These are phyloP conservation scores for Hestina assimilis DNA, from an alignment of 1,140 invertebrate genomes.

Conservation along the genomic window DNA sequence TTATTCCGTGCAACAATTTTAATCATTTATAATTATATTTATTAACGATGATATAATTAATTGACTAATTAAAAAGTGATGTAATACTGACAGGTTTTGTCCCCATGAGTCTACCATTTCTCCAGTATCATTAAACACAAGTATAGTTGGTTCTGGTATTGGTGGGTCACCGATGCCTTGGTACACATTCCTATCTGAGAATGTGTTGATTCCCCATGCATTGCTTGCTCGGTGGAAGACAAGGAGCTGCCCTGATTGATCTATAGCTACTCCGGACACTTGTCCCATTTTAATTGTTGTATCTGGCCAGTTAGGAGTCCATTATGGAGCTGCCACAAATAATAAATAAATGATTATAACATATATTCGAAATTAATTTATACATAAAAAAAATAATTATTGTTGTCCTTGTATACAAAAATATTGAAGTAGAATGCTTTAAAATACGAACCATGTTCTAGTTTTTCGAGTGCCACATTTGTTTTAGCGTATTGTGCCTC, in stretches of 20 bases:
- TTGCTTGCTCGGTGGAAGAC: slow-evolving; percentile 91
- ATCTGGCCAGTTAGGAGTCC: slow-evolving; percentile 78
- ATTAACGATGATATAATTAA: no score
- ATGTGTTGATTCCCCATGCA: slow-evolving; percentile 85
- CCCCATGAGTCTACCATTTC: slow-evolving; percentile 88
- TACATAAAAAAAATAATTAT: no score
- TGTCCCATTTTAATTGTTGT: slow-evolving; percentile 82
- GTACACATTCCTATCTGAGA: slow-evolving; percentile 81
- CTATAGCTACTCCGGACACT: slow-evolving; percentile 88
- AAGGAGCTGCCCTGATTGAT: slow-evolving; percentile 85
- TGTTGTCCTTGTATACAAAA: no score
- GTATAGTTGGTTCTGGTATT: slow-evolving; percentile 86
- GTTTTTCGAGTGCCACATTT: slow-evolving; percentile 47
- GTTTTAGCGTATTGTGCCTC: slow-evolving; percentile 43
- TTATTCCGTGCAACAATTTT: no score
- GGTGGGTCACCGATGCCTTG: slow-evolving; percentile 81
- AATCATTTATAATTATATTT: no score
- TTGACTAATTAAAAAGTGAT: neutral
- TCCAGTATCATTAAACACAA: slow-evolving; percentile 87
- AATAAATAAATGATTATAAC: neutral
- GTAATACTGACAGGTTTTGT: slow-evolving; percentile 82
- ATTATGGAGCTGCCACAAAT: slow-evolving; percentile 60
- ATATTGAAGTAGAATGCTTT: slow-evolving; percentile 16
- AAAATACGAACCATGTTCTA: slow-evolving; percentile 51
- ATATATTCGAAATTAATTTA: no score